Percentiles rank a stretch among this genome's conserved stretches.
phyloP scores from a whole-genome alignment of 1,140 invertebrate genomes.

The Drosophila santomea region DNA sequence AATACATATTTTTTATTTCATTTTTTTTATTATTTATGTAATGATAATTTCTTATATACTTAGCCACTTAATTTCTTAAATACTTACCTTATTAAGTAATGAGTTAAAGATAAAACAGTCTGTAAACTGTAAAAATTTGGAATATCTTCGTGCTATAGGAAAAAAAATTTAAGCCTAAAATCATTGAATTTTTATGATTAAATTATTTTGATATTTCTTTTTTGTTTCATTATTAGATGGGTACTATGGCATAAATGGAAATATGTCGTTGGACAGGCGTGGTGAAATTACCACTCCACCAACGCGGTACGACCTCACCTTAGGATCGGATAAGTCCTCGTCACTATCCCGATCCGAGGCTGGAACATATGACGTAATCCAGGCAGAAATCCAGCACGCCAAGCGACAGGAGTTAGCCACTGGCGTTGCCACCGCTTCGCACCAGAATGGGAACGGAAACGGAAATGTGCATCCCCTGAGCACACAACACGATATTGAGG shows the following conservation, averaged over 20 bases:
- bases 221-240: slow-evolving; percentile 51
- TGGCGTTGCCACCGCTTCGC: slow-evolving; percentile 56
- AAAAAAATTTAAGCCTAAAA: too few species aligned
- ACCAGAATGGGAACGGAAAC: slow-evolving; percentile 65
- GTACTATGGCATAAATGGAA: slow-evolving; percentile 84
- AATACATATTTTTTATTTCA: not conserved
- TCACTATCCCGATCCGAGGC: slow-evolving; percentile 82
- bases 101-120: too few species aligned
- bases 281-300: slow-evolving; percentile 73
- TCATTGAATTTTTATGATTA: slow-evolving; percentile 15
- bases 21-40: not conserved
- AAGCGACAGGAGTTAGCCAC: slow-evolving; percentile 78
- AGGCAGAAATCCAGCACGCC: slow-evolving; percentile 80
- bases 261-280: slow-evolving; percentile 83
- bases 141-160: too few species aligned
- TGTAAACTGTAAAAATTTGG: too few species aligned
- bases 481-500: slow-evolving; percentile 56
- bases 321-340: slow-evolving; percentile 84
- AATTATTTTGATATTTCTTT: slow-evolving; percentile 14
- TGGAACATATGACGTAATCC: slow-evolving; percentile 83
- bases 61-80: not conserved
- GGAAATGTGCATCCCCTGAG: slow-evolving; percentile 18
- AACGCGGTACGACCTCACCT: slow-evolving; percentile 78
- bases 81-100: too few species aligned
- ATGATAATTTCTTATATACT: not conserved